Evolutionary conservation across 2,113 vertebrate genomes (phyloP).

Genomic region (Carlito syrichta): DNA sequence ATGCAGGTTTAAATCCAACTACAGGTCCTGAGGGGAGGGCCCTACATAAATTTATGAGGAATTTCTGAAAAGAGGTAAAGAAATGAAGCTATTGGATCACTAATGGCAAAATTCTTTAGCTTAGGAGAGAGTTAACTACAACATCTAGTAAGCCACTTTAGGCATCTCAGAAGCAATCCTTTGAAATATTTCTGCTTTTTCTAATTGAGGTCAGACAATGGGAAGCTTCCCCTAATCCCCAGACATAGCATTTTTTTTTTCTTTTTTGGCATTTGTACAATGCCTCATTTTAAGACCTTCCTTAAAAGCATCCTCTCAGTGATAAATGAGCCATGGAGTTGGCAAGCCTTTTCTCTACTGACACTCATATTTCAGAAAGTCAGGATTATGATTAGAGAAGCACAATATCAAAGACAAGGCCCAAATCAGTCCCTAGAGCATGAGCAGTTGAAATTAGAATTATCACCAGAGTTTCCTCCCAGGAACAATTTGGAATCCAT

Average conservation of each 20-base stretch:
- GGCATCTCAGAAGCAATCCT: background rate
- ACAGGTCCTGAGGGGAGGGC: background rate
- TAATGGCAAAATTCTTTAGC: background rate
- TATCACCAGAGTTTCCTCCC: conserved; percentile 43
- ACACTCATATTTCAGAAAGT: conserved; percentile 67
- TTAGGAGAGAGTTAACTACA: background rate
- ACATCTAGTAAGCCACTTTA: background rate
- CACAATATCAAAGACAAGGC: conserved; percentile 32
- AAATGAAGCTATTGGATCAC: conserved; percentile 27
- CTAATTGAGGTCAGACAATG: conserved; percentile 29
- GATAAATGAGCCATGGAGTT: conserved; percentile 26
- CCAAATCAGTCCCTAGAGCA: conserved; percentile 53
- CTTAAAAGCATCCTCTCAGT: conserved; percentile 60
- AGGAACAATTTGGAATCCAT: conserved; percentile 53
- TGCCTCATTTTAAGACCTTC: conserved; percentile 56
- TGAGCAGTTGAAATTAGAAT: conserved; percentile 65
- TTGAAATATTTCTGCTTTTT: conserved; percentile 39
- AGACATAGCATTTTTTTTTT: background rate
- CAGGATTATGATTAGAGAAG: conserved; percentile 63
- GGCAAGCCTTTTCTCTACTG: background rate
- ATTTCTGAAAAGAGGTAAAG: background rate
- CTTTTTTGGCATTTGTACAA: conserved; percentile 46
- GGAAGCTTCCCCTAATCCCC: conserved; percentile 30
- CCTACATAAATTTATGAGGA: background rate
- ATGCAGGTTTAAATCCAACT: background rate